Base-by-base conservation (phyloP, 2,888 invertebrate species). In the Aporophyla lueneburgensis region DNA sequence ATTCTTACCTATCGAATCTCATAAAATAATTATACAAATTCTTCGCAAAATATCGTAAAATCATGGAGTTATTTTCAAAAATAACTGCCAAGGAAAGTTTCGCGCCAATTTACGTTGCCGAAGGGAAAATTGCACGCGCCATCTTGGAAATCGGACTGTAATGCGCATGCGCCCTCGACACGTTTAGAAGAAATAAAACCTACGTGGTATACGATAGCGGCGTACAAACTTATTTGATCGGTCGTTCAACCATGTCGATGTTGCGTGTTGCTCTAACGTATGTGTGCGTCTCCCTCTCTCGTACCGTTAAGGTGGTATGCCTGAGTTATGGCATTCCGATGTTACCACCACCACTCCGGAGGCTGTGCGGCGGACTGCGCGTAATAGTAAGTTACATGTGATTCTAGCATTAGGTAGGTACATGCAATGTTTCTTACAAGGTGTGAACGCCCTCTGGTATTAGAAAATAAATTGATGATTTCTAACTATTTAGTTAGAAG, bases 151-250 rank as follows among this genome's bases (percentile, higher is more conserved):
- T 93, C 92, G 81, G 90, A 91, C 74, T 92, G 89, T 86, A 89
- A 67, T 67, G 91, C 88, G 90, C 91, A 92, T 91, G 92, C 92
- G 93, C 92, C 92, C 91, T 92, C 93, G 92, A 93, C 93, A 93
- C 93, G 93, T 93, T 93, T 94, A 94, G 94, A 94, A 93, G 94
- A 95, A 95, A 94, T 94, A 94, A 94, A 95, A 94, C 94, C 94
- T 94, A 94, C 95, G 93, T 94, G 93, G 94, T 93, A 94, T 94
- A 95, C 94, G 94, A 94, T 92, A 92, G 94, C 93, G 89, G 92
- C 93, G 94, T 94, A 95, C 95, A 94, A 95, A 96, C 96, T 96
- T 96, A 96, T 96, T 96, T 96, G 96, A 96, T 96, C 96, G 96
- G 96, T 96, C 96, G 96, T 96, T 96, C 96, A 96, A 96, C 96